Evolutionary conservation across 1,140 invertebrate species (phyloP).

Genomic region (Drosophila prosaltans): DNA sequence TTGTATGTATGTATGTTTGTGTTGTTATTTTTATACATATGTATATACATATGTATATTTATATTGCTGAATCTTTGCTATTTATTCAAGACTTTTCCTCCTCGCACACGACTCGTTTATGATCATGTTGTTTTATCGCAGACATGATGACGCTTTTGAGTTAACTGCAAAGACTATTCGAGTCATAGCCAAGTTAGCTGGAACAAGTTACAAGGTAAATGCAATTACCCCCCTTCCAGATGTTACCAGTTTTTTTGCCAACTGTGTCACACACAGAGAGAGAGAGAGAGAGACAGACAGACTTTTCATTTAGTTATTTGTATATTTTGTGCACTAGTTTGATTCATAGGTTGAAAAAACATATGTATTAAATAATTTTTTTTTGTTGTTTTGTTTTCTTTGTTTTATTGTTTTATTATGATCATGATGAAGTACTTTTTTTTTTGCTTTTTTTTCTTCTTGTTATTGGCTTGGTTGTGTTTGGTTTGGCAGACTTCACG

Average conservation of each 20-base stretch:
- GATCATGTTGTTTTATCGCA: constrained; percentile 35
- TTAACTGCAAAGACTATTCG: neutral
- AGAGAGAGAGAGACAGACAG: neutral
- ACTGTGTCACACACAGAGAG: neutral
- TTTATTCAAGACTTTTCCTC: constrained; percentile 17
- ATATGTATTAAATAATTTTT: constrained; percentile 34
- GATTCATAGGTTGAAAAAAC: constrained; percentile 48
- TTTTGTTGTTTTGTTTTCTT: constrained; percentile 30
- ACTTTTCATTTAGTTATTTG: constrained; percentile 21
- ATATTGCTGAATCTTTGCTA: neutral
- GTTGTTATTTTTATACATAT: neutral
- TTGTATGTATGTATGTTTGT: constrained; percentile 5
- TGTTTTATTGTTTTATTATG: constrained; percentile 47
- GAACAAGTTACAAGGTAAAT: constrained; percentile 7
- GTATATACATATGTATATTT: neutral
- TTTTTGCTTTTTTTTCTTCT: constrained; percentile 23
- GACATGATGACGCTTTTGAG: constrained; percentile 39
- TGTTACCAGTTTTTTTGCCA: constrained; percentile 1
- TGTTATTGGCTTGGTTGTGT: constrained; percentile 6
- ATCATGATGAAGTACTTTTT: constrained; percentile 55
- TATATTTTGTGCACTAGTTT: constrained; percentile 38
- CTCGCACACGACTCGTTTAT: constrained; percentile 39
- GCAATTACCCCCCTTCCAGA: neutral
- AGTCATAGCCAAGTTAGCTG: constrained; percentile 12
- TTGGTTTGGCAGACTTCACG: constrained; percentile 54